Conservation (phyloP, 1,140 invertebrate species). For the Drosophila carrolli region DNA sequence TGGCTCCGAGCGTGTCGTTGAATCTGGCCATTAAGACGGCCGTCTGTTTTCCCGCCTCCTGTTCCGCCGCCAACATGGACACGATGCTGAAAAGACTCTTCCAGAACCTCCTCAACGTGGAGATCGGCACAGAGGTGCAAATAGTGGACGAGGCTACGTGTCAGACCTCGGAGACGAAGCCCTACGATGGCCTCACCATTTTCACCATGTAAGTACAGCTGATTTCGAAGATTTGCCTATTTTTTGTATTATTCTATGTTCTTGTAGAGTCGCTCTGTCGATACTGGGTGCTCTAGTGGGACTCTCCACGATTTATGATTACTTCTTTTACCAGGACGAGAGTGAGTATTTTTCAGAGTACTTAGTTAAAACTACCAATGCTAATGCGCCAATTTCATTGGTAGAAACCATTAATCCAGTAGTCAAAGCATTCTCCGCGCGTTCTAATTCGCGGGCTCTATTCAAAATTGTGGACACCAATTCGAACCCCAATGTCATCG, state of each 20-base stretch:
- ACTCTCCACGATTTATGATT: slow-evolving; percentile 44
- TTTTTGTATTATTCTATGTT: neutral
- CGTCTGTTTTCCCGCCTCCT: slow-evolving; percentile 53
- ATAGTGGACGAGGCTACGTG: slow-evolving; percentile 39
- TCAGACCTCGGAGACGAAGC: slow-evolving; percentile 24
- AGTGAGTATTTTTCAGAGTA: slow-evolving; percentile 30
- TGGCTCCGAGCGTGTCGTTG: neutral
- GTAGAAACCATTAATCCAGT: slow-evolving; percentile 31
- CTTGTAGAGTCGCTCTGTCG: slow-evolving; percentile 46
- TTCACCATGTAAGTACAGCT: slow-evolving; percentile 56
- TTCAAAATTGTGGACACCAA: slow-evolving; percentile 33
- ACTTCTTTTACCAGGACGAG: slow-evolving; percentile 37
- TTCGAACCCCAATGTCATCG: slow-evolving; percentile 63
- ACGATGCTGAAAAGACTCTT: slow-evolving; percentile 28
- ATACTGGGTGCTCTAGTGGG: slow-evolving; percentile 34
- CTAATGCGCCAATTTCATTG: neutral
- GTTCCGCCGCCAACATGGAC: slow-evolving; percentile 38
- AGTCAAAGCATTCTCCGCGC: slow-evolving; percentile 49
- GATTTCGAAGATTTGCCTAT: neutral
- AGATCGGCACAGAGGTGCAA: slow-evolving; percentile 1
- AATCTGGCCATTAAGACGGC: slow-evolving; percentile 19
- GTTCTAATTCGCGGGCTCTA: slow-evolving; percentile 46
- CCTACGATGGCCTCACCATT: slow-evolving; percentile 45
- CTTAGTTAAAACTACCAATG: neutral
- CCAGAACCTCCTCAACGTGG: slow-evolving; percentile 17